phyloP scores from a whole-genome alignment of 1,140 invertebrate genomes.

The Sinella curviseta region DNA sequence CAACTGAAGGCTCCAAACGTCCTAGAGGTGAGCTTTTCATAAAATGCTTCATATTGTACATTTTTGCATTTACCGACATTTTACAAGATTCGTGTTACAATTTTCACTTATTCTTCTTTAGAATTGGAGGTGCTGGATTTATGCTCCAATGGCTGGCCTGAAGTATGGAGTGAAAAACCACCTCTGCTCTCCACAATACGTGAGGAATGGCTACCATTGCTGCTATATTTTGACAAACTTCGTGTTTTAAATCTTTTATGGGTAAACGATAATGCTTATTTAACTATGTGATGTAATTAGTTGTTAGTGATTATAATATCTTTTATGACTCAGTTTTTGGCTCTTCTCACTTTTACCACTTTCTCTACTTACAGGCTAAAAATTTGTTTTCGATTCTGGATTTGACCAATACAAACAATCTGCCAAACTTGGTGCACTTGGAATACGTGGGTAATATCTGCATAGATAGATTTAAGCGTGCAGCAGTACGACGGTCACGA shows the following conservation, averaged over 20 bases:
- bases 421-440: not conserved
- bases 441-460: conserved; percentile 7
- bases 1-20: too few relatives aligned
- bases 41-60: too few relatives aligned
- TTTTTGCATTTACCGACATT: too few relatives aligned
- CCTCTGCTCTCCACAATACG: not conserved
- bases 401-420: not conserved
- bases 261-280: not conserved
- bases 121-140: not conserved
- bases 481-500: conserved; percentile 10
- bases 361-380: too few relatives aligned
- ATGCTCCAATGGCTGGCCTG: not conserved
- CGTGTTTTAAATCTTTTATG: not conserved
- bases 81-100: too few relatives aligned
- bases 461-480: conserved; percentile 14
- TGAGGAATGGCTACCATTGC: not conserved
- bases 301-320: not conserved
- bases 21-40: too few relatives aligned
- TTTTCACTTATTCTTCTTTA: not conserved
- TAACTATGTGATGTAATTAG: too few relatives aligned
- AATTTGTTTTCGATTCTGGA: not conserved
- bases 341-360: too few relatives aligned
- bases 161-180: not conserved
- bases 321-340: too few relatives aligned
- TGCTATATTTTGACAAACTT: not conserved